Percentiles rank a stretch among this genome's conserved stretches.
phyloP scores from a whole-genome alignment of 1,140 invertebrate species.

The Belonocnema kinseyi region DNA sequence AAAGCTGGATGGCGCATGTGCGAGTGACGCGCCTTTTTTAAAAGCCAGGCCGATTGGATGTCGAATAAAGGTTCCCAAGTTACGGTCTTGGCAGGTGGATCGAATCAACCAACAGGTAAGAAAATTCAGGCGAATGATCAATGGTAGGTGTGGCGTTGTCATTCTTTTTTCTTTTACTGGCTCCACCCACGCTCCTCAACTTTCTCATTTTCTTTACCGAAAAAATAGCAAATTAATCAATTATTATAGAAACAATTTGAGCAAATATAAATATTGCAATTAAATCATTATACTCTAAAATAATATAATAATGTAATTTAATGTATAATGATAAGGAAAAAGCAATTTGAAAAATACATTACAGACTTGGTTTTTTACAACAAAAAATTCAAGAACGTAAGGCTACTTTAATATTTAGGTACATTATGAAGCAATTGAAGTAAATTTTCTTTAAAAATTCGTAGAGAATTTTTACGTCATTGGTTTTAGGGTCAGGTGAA shows the following conservation, averaged over 20 bases:
- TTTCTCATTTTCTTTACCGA: constrained; percentile 40
- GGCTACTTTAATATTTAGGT: no score
- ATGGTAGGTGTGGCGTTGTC: constrained; percentile 50
- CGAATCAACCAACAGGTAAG: constrained; percentile 5
- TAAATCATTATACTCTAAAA: no score
- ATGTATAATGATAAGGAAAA: no score
- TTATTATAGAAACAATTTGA: not conserved
- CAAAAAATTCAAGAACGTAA: no score
- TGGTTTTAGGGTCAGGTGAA: no score
- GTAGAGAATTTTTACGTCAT: no score
- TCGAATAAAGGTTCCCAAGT: not conserved
- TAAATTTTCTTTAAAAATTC: no score
- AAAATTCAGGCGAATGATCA: constrained; percentile 42
- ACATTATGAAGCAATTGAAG: no score
- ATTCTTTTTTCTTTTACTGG: constrained; percentile 36
- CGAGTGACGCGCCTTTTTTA: not conserved
- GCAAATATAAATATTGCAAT: not conserved
- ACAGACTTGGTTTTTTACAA: no score
- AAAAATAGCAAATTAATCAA: constrained; percentile 19
- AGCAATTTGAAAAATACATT: no score
- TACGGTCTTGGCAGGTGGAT: constrained; percentile 1
- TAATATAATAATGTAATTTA: no score
- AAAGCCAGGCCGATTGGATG: not conserved
- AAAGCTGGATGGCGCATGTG: not conserved
- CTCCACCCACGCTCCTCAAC: constrained; percentile 52